Percentiles rank a stretch among this genome's conserved stretches.
phyloP scores from a whole-genome alignment of 2,113 vertebrate species.

The Gymnogyps californianus region DNA sequence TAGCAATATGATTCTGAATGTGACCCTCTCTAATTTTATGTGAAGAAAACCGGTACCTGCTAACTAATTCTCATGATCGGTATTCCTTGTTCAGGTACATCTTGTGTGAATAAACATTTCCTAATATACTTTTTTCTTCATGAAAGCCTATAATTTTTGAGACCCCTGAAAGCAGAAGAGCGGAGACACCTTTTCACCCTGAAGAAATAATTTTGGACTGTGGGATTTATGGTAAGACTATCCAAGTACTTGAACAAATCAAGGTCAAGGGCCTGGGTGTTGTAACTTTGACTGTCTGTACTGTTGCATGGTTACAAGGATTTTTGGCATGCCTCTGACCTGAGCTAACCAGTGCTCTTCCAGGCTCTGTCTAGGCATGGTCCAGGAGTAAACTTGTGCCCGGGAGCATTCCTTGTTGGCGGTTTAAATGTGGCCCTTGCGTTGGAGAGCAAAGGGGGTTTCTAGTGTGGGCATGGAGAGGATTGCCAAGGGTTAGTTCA shows the following conservation, averaged over 20 bases:
- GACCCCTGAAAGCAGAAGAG: neutral
- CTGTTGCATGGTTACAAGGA: neutral
- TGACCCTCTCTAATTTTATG: neutral
- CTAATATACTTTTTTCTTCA: neutral
- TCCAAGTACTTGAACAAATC: neutral
- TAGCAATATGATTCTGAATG: neutral
- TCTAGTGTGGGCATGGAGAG: neutral
- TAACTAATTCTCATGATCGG: neutral
- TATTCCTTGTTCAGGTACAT: neutral
- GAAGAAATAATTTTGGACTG: neutral
- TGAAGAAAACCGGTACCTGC: neutral
- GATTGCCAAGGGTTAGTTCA: neutral
- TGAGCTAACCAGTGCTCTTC: neutral
- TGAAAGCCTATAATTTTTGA: neutral
- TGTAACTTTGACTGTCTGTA: neutral
- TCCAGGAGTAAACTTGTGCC: neutral
- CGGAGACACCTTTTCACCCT: neutral
- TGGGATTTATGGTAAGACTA: neutral
- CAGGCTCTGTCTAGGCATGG: neutral
- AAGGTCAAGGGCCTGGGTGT: neutral
- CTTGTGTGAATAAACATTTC: neutral
- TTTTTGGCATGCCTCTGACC: neutral
- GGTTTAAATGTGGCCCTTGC: neutral
- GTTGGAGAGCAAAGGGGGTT: neutral
- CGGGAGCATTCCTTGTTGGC: neutral